Base-by-base conservation (phyloP, 2,113 vertebrate species). In the Spea multiplicata region DNA sequence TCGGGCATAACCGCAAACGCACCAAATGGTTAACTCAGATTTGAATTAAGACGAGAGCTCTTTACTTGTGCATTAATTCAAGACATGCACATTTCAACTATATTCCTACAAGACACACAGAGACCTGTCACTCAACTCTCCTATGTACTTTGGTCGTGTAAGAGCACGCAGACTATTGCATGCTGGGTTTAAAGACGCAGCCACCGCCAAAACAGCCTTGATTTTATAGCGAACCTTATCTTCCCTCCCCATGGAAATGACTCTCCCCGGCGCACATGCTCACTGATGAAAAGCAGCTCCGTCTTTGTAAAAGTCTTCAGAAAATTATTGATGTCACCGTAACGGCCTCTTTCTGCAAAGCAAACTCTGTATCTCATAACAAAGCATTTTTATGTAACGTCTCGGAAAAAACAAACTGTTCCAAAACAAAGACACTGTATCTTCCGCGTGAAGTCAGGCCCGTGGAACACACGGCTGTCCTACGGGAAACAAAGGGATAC, bases 151-250 rank as follows among this genome's bases (percentile, higher is more conserved):
- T 49, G 62, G 62, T 30, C 57, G 77, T 73, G 49, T 73, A 59
- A 17, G 44, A 74, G 48, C 59, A 65, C 78, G 46, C 64, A 55
- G 73, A 50, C 52, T 61, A 71, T 71, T 3, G 12, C 78, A 73
- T 59, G 78, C 78, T 80, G 78, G 52, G 78, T 80, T 80, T 80
- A 80, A 80, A 80, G 71, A 45, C 50, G 61, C 78, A 74, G 64
- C 30, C 44, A 53, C 53, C 4, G 66, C 49, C 45, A 55, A n/a
- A 45, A 46, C 44, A 71, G 71, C 65, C 71, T 80, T 73, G 71
- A 74, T 74, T 61, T 80, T 71, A 73, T 74, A 57, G 68, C 74
- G 64, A 80, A 67, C 65, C 71, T 72, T 64, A 74, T 80, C 30
- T 30, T 73, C 48, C 71, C 66, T 80, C 66, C 71, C 78, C 44